Percentiles rank a stretch among this genome's conserved stretches.
phyloP scores from a whole-genome alignment of 2,888 invertebrate genomes.

The Beris chalybata region DNA sequence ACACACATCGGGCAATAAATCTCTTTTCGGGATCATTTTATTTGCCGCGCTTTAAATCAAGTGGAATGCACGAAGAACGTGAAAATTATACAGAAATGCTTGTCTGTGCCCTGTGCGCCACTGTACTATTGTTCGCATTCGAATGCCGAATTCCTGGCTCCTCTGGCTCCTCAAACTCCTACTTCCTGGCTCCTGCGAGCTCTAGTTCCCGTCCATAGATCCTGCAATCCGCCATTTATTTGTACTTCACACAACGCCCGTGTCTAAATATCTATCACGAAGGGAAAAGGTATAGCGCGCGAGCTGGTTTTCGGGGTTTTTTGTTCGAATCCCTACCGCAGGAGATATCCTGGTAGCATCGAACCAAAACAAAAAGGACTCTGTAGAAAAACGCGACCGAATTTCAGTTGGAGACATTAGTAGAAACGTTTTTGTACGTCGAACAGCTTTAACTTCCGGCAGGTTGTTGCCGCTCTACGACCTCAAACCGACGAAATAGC shows the following conservation, averaged over 20 bases:
- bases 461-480: background rate
- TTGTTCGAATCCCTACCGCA: background rate
- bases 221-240: constrained; percentile 22
- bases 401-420: background rate
- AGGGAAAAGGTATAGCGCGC: constrained; percentile 6
- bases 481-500: too few relatives aligned
- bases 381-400: background rate
- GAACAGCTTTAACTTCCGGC: constrained; percentile 17
- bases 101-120: background rate
- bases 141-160: constrained; percentile 1
- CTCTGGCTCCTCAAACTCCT: constrained; percentile 14
- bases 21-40: constrained; percentile 37
- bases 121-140: background rate
- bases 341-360: constrained; percentile 2
- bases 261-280: constrained; percentile 21
- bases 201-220: background rate
- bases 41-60: constrained; percentile 40
- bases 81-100: constrained; percentile 36
- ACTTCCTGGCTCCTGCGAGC: background rate
- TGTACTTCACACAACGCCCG: constrained; percentile 1
- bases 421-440: background rate
- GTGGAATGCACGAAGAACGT: constrained; percentile 37
- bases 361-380: background rate
- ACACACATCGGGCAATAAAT: constrained; percentile 36
- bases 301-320: background rate